These are phyloP conservation scores for Cyphomyrus plagiostoma DNA, from an alignment of 2,113 vertebrate genomes.

Conservation along the genomic window DNA sequence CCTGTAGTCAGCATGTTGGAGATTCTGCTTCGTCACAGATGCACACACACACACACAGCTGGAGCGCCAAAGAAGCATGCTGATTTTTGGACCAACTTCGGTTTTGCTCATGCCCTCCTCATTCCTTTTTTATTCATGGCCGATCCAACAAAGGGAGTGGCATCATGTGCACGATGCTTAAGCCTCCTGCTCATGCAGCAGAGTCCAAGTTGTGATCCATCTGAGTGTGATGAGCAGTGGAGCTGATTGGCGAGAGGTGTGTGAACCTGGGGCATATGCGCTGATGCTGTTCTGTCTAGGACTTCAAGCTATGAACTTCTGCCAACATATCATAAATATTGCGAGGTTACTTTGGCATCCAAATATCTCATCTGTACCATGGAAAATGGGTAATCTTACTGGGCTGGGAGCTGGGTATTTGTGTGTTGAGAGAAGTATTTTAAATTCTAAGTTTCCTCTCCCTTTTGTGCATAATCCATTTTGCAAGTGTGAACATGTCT, in stretches of 20 bases:
- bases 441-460: not conserved
- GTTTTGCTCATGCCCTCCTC: not conserved
- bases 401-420: not conserved
- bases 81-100: not conserved
- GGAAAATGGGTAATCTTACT: not conserved
- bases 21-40: not conserved
- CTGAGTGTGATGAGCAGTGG: not conserved
- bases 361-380: not conserved
- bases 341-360: not conserved
- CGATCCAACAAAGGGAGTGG: not conserved
- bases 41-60: not conserved
- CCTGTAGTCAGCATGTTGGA: not conserved
- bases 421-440: not conserved
- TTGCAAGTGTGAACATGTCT: not conserved
- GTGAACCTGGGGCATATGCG: not conserved
- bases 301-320: not conserved
- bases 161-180: not conserved
- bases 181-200: not conserved
- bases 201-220: not conserved
- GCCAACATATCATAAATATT: not conserved
- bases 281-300: not conserved
- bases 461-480: not conserved
- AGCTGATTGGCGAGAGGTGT: not conserved
- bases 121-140: not conserved
- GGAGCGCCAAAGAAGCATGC: not conserved